Conservation (phyloP, 2,888 invertebrate genomes). For the Panopea generosa region DNA sequence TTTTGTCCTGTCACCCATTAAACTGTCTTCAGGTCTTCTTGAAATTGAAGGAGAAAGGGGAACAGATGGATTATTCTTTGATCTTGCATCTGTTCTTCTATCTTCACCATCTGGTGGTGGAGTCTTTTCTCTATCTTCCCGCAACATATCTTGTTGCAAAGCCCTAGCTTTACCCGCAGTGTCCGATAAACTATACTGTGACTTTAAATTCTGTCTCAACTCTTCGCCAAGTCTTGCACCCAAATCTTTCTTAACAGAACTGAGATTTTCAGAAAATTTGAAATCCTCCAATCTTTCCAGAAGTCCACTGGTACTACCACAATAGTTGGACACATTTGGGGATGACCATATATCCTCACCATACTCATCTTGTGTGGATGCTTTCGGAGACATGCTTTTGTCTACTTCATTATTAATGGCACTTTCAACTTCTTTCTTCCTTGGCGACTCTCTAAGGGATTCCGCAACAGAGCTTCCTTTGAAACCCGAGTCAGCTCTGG, state of each 20-base stretch:
- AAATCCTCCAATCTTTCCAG: constrained; percentile 55
- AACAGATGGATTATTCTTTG: background rate
- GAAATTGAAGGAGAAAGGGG: background rate
- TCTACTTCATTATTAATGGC: background rate
- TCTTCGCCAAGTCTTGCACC: constrained; percentile 6
- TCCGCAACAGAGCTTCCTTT: constrained; percentile 11
- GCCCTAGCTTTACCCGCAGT: background rate
- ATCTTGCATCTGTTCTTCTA: background rate
- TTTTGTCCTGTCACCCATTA: background rate
- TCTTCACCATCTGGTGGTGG: constrained; percentile 41
- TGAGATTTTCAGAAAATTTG: constrained; percentile 25
- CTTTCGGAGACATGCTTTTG: background rate
- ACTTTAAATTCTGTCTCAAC: constrained; percentile 24
- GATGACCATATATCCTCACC: constrained; percentile 46
- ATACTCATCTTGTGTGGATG: constrained; percentile 17
- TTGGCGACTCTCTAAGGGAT: background rate
- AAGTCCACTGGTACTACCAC: constrained; percentile 33
- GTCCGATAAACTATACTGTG: background rate
- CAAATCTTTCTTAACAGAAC: constrained; percentile 10
- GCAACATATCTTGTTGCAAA: background rate
- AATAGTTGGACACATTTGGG: constrained; percentile 45
- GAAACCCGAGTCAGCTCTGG: constrained; percentile 14
- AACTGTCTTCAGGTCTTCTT: constrained; percentile 1
- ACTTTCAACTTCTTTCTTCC: background rate
- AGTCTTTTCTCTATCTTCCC: constrained; percentile 27